A percentile compares a stretch with the other conserved stretches of the same genome.
Conservation (phyloP, 2,113 vertebrate genomes). For the Carollia perspicillata region DNA sequence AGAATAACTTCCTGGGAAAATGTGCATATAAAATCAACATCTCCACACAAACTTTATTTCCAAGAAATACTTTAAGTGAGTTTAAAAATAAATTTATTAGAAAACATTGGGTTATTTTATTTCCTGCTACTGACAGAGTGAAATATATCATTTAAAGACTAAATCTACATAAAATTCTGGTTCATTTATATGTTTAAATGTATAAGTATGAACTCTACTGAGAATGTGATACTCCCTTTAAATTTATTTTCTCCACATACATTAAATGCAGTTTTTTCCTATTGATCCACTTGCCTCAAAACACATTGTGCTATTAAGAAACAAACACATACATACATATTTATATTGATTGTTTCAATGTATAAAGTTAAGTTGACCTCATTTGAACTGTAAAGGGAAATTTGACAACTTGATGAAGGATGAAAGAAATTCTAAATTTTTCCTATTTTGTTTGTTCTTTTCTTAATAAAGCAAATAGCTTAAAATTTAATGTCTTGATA, state of each 20-base stretch:
- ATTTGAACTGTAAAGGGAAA: neutral
- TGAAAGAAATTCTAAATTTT: neutral
- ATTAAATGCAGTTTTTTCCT: neutral
- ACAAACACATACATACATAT: neutral
- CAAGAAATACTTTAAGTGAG: neutral
- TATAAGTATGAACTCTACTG: neutral
- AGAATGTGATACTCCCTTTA: neutral
- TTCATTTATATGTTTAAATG: neutral
- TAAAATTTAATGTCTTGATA: neutral
- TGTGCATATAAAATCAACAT: neutral
- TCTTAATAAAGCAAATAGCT: neutral
- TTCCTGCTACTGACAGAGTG: neutral
- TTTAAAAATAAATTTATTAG: neutral
- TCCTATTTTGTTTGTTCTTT: neutral
- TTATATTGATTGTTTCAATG: neutral
- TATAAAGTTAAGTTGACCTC: neutral
- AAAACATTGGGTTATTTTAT: neutral
- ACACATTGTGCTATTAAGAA: neutral
- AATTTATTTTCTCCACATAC: neutral
- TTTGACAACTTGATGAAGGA: neutral
- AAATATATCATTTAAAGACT: neutral
- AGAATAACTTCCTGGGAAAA: neutral
- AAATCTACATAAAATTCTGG: neutral
- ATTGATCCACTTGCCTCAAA: neutral
- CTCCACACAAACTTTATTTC: neutral